Conservation (phyloP, 37 sponge, comb jelly and placozoan genomes). For the Bolinopsis microptera region DNA sequence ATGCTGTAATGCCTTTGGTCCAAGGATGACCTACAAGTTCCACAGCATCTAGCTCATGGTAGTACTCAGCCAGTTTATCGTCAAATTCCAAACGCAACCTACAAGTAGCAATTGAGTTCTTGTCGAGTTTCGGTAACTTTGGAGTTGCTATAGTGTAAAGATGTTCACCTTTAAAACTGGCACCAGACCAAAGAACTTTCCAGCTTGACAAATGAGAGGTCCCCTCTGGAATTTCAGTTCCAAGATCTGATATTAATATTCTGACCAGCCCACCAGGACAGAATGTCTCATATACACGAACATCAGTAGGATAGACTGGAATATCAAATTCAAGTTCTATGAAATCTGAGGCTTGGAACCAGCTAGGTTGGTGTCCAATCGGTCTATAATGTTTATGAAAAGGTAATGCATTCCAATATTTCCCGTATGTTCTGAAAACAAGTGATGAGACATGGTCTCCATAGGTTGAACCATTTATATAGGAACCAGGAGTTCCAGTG, state of each 20-base stretch:
- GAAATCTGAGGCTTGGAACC: background rate
- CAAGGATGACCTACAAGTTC: background rate
- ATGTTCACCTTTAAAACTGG: background rate
- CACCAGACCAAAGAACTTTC: background rate
- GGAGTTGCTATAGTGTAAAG: background rate
- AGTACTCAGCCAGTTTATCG: background rate
- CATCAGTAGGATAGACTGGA: background rate
- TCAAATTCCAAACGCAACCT: background rate
- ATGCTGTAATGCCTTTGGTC: background rate
- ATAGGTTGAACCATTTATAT: background rate
- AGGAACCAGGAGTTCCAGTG: background rate
- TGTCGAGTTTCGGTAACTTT: background rate
- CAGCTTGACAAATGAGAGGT: background rate
- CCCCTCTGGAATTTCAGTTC: background rate
- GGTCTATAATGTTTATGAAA: background rate
- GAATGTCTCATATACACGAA: background rate
- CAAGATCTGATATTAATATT: background rate
- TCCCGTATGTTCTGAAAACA: conserved; percentile 11
- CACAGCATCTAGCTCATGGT: background rate
- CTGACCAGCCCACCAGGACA: conserved; percentile 1
- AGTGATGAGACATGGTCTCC: background rate
- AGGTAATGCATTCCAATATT: background rate
- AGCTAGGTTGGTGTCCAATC: background rate
- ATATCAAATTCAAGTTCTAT: background rate
- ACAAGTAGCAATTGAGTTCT: background rate